Percentiles rank a stretch among this genome's conserved stretches.
phyloP scores from a whole-genome alignment of 2,113 vertebrate species.

The Vombatus ursinus region DNA sequence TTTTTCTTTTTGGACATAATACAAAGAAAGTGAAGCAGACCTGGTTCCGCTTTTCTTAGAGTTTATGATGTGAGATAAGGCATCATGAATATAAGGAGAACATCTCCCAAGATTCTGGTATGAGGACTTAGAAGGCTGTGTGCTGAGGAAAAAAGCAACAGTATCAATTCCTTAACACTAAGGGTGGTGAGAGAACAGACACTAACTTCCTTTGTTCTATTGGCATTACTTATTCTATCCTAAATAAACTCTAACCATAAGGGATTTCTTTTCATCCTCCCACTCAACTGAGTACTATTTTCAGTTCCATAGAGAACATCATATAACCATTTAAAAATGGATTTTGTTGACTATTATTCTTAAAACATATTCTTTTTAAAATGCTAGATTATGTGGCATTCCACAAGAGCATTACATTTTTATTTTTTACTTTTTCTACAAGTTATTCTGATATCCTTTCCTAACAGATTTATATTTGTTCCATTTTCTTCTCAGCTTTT shows the following conservation, averaged over 20 bases:
- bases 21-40: conserved; percentile 21
- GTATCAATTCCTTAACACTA: not conserved
- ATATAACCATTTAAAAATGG: not conserved
- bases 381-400: not conserved
- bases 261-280: not conserved
- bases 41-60: not conserved
- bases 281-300: not conserved
- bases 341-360: not conserved
- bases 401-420: conserved; percentile 15
- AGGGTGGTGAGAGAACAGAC: not conserved
- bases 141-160: not conserved
- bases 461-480: conserved; percentile 43
- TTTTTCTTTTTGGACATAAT: conserved; percentile 1
- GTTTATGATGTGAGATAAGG: conserved; percentile 35
- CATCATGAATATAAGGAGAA: not conserved
- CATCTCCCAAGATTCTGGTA: not conserved
- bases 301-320: not conserved
- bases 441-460: conserved; percentile 11
- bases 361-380: not conserved
- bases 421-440: conserved; percentile 7
- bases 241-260: not conserved
- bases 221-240: not conserved
- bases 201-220: not conserved
- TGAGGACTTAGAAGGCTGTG: not conserved
- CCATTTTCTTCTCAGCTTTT: conserved; percentile 86